Base-by-base conservation (phyloP, 2,113 vertebrate species). In the Poeciliopsis prolifica region DNA sequence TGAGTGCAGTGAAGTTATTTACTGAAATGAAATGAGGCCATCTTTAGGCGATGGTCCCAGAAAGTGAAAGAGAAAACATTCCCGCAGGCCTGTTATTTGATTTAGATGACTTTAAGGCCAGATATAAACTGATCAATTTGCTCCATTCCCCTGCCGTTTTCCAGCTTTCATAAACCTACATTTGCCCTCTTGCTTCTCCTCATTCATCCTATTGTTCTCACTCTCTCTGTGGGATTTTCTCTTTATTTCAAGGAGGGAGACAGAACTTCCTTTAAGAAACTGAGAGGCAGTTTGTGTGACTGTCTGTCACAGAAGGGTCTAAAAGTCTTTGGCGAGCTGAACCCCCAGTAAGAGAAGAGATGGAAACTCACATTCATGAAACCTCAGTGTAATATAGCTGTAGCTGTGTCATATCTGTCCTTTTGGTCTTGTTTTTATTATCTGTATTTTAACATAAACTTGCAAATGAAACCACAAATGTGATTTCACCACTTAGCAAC, bases 91-190 rank as follows among this genome's bases (percentile, higher is more conserved):
- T 72, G 8, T 81, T 61, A 81, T 87, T 83, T 81, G 78, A 81
- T 81, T 81, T 84, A 63, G 72, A 42, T 17, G 78, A 64, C 40
- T 68, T 68, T 70, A 75, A 61, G 71, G 28, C 48, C 65, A 33
- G 33, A 80, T 61, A 69, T 81, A 81, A 83, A 68, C 72, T 61
- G 61, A 87, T 87, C 74, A 75, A n/a, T 83, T 72, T 78, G 42
- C 61, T 54, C 35, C 28, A 67, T 60, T 61, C 28, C 60, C 61
- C 44, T 44, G 37, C 58, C n/a, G 44, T 75, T 29, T 58, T 48
- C 33, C 62, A n/a, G 35, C 65, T 42, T 66, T 28, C 37, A 40
- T 13, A 40, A 66, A 66, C 64, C 33, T 40, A 65, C 64, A 66
- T 26, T 26, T 66, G 6, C 64, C 65, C 40, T 68, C 28, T 48